Evolutionary conservation across 2,888 invertebrate genomes (phyloP).

Genomic region (Stramonita haemastoma): DNA sequence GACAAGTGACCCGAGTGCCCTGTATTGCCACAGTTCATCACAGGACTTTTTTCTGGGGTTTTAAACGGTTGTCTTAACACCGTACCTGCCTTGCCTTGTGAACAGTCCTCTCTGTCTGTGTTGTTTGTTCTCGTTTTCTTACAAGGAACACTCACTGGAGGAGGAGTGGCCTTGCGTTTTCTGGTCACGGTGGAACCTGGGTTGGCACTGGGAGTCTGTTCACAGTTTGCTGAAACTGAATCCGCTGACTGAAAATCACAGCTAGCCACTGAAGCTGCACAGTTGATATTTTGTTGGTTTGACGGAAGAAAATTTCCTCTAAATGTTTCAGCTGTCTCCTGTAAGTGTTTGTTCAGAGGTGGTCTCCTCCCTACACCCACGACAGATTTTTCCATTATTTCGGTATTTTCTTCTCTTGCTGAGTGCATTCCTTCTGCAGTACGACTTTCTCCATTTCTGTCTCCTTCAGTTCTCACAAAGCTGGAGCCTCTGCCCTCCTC

Average conservation of each 20-base stretch:
- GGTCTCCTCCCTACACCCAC: too few relatives aligned
- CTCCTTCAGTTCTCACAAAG: too few relatives aligned
- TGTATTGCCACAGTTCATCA: background rate
- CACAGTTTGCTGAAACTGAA: background rate
- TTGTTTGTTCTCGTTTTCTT: background rate
- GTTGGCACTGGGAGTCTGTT: background rate
- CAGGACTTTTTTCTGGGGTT: background rate
- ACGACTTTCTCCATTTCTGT: too few relatives aligned
- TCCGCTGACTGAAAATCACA: background rate
- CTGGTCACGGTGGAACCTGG: background rate
- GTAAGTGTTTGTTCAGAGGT: too few relatives aligned
- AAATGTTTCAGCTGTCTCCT: too few relatives aligned
- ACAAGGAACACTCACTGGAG: background rate
- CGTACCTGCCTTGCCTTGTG: background rate
- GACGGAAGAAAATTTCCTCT: too few relatives aligned
- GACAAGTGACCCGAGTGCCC: background rate
- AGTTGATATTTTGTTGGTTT: background rate
- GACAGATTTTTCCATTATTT: too few relatives aligned
- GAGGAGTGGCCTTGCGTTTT: background rate
- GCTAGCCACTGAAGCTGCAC: background rate
- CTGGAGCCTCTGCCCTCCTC: background rate
- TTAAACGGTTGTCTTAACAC: background rate
- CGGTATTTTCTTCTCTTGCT: too few relatives aligned
- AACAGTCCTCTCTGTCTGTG: background rate
- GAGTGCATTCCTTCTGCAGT: too few relatives aligned